Evolutionary conservation across 2,888 invertebrate genomes (phyloP), one percentile per base, ranked within the genome.

Genomic region (Acleris cristana): DNA sequence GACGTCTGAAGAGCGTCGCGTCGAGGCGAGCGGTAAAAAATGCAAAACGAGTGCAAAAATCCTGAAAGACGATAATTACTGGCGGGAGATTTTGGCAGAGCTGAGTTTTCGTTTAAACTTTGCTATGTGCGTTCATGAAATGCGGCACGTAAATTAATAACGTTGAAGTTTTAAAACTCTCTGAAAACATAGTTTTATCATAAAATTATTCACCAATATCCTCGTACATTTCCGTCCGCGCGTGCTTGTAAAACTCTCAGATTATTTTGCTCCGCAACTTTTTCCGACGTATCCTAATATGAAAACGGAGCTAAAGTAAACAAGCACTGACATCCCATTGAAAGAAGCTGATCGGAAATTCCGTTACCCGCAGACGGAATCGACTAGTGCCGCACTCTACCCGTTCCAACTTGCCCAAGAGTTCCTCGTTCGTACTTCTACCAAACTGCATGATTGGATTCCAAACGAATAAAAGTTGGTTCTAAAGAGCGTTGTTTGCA

Each of bases 301-400:
- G 74, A 75, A 77, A 78, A 76, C 73, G 72, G 73, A 78, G 79
- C 74, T 75, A 79, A 82, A 81, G 82, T 82, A 86, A 79, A 81
- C 79, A 79, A 79, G 80, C 51, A n/a, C 65, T 69, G 71, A 64
- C 70, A 60, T 69, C 77, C 78, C 77, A 69, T 78, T 71, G 76
- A 79, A 84, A 85, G 85, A 81, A 84, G 76, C 82, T 86, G 89
- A 90, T 91, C 85, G 85, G 79, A 80, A 86, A 91, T 91, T 91
- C 90, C 75, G 88, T 91, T 89, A 86, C 83, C 80, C 84, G 84
- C 86, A 89, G 80, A 92, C 86, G 82, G 90, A 91, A 90, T 91
- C 76, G 80, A 78, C 81, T 81, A 89, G 87, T 83, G 79, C 81
- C 73, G 77, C 78, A 81, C 79, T 82, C 76, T 73, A 75, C 73